phyloP scores from a whole-genome alignment of 1,140 invertebrate species.

The Temnothorax nylanderi region DNA sequence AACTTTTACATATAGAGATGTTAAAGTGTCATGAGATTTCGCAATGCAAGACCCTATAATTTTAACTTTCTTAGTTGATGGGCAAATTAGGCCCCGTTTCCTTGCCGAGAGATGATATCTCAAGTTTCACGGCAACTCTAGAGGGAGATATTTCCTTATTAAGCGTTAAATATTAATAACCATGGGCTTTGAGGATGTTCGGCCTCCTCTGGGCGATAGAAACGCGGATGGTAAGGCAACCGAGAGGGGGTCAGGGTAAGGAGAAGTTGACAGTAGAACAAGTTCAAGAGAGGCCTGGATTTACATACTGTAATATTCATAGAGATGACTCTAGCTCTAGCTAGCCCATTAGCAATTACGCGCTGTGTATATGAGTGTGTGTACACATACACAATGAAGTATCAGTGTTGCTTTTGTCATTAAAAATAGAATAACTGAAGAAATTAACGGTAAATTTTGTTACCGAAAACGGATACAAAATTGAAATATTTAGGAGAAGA shows the following conservation, averaged over 20 bases:
- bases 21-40: neutral
- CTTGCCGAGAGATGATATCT: neutral
- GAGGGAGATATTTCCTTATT: conserved; percentile 3
- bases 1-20: neutral
- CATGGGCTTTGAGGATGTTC: neutral
- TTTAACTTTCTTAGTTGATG: neutral
- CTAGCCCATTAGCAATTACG: conserved; percentile 21
- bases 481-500: neutral
- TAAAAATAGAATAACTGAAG: neutral
- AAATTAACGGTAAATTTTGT: neutral
- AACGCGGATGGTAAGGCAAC: conserved; percentile 3
- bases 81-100: conserved; percentile 5
- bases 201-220: neutral
- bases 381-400: neutral
- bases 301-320: conserved; percentile 81
- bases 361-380: conserved; percentile 35
- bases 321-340: conserved; percentile 46
- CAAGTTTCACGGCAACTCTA: neutral
- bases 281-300: conserved; percentile 73
- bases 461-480: neutral
- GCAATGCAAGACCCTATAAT: neutral
- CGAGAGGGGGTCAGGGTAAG: neutral
- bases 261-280: conserved; percentile 55
- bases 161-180: conserved; percentile 36
- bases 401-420: neutral